These are phyloP conservation scores for Helarctos malayanus DNA, from an alignment of 2,797 vertebrate species.

Conservation along the genomic window DNA sequence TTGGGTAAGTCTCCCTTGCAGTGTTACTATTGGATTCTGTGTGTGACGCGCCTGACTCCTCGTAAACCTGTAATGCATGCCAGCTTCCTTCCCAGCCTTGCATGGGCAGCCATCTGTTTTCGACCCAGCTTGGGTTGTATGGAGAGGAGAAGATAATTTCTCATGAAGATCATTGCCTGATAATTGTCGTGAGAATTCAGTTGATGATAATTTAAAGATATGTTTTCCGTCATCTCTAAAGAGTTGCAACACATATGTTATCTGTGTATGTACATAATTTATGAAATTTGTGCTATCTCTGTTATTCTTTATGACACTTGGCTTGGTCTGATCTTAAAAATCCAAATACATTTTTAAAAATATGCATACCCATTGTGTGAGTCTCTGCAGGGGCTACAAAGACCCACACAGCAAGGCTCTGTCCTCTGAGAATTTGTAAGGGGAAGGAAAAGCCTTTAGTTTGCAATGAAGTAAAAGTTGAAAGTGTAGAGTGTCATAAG, in stretches of 20 bases:
- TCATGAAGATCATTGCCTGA: neutral
- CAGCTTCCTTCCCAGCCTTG: neutral
- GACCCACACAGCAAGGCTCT: neutral
- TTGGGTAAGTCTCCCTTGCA: neutral
- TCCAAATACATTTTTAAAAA: neutral
- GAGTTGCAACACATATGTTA: neutral
- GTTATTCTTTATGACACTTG: constrained; percentile 25
- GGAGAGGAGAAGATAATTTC: constrained; percentile 15
- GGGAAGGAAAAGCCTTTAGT: neutral
- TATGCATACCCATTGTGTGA: neutral
- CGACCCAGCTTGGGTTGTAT: neutral
- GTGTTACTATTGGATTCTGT: neutral
- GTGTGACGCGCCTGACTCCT: neutral
- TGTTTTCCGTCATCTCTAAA: constrained; percentile 17
- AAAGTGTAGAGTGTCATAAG: neutral
- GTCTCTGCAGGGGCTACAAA: neutral
- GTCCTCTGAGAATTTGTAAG: neutral
- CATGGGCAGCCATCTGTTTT: neutral
- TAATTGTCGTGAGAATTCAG: constrained; percentile 50
- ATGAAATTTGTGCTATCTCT: neutral
- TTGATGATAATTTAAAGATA: constrained; percentile 51
- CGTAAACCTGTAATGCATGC: neutral
- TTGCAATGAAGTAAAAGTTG: neutral
- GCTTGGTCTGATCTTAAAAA: constrained; percentile 18
- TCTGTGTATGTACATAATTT: neutral